A percentile compares a stretch with the other conserved stretches of the same genome.
Conservation (phyloP, 2,888 invertebrate species). For the Drosophila nr. perissopoda region DNA sequence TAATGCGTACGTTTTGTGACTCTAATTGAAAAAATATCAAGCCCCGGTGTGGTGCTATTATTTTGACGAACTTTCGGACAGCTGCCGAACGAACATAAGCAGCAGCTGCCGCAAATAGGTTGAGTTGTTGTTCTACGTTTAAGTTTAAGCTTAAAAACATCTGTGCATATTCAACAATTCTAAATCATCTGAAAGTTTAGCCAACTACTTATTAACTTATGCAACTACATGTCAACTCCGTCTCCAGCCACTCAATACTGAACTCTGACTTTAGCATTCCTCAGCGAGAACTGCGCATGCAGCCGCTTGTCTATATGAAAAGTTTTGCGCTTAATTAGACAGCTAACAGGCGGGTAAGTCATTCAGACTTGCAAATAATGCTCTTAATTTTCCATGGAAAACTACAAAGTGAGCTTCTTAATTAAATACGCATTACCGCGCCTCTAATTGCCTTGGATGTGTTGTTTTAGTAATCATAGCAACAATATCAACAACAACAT, state of each 20-base stretch:
- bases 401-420: conserved; percentile 78
- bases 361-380: conserved; percentile 59
- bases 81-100: conserved; percentile 29
- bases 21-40: conserved; percentile 75
- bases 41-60: conserved; percentile 39
- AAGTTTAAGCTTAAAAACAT: background rate
- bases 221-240: conserved; percentile 6
- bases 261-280: conserved; percentile 31
- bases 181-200: conserved; percentile 10
- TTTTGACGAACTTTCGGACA: conserved; percentile 43
- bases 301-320: conserved; percentile 55
- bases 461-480: conserved; percentile 54
- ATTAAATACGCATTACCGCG: conserved; percentile 80
- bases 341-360: conserved; percentile 55
- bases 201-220: conserved; percentile 21
- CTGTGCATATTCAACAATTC: conserved; percentile 9
- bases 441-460: conserved; percentile 72
- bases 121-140: background rate
- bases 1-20: conserved; percentile 62
- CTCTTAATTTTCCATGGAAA: conserved; percentile 71
- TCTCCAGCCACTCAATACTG: conserved; percentile 29
- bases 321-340: conserved; percentile 72
- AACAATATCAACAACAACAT: conserved; percentile 31
- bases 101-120: conserved; percentile 50
- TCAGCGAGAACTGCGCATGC: background rate